phyloP scores from a whole-genome alignment of 2,113 vertebrate genomes.

The Cyanoderma ruficeps region DNA sequence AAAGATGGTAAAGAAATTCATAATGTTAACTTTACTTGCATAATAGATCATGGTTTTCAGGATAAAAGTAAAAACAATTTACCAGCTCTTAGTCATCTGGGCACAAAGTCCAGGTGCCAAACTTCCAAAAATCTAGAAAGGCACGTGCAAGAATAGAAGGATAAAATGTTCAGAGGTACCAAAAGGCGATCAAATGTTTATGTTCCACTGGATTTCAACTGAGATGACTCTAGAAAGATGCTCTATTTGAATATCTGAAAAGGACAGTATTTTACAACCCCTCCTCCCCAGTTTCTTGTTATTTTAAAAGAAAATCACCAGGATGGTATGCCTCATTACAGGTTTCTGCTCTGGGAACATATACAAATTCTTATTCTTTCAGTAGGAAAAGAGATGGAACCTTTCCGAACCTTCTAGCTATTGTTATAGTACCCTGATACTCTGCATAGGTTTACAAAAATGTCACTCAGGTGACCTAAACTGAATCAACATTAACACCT shows the following conservation, averaged over 20 bases:
- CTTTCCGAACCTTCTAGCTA: neutral
- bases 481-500: neutral
- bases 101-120: neutral
- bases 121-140: neutral
- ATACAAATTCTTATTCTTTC: neutral
- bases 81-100: neutral
- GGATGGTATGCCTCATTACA: neutral
- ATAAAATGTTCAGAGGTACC: neutral
- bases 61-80: neutral
- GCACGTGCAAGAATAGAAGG: neutral
- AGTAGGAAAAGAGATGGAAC: neutral
- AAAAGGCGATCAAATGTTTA: neutral
- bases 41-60: neutral
- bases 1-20: neutral
- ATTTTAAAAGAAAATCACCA: neutral
- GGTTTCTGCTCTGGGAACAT: neutral
- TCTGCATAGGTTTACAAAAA: neutral
- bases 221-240: neutral
- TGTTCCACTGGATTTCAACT: neutral
- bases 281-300: neutral
- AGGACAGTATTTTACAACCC: fast-evolving
- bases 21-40: neutral
- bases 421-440: neutral
- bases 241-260: neutral
- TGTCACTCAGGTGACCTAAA: neutral